These are phyloP conservation scores for Brachymystax lenok DNA, from an alignment of 2,797 vertebrate genomes.

Conservation along the genomic window DNA sequence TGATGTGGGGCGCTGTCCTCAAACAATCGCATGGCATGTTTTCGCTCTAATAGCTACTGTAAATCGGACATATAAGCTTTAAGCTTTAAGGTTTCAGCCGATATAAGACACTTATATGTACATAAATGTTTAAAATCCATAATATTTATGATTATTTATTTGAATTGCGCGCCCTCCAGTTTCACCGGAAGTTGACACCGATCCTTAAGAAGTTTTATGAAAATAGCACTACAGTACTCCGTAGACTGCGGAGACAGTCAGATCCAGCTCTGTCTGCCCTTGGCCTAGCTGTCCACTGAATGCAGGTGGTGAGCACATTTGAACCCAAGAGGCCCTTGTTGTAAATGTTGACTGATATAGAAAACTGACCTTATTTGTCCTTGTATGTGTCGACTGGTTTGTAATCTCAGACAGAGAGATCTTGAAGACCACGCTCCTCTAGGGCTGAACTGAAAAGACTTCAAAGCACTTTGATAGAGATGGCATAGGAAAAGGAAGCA, in stretches of 20 bases:
- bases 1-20: no score
- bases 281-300: background rate
- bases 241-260: conserved; percentile 3
- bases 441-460: background rate
- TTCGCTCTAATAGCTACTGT: no score
- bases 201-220: conserved; percentile 8
- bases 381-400: background rate
- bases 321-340: background rate
- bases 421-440: background rate
- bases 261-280: background rate
- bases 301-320: background rate
- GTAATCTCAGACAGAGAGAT: background rate
- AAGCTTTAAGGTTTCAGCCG: no score
- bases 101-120: no score
- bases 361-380: background rate
- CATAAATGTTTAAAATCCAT: no score
- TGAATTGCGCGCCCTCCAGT: no score
- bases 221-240: conserved; percentile 22
- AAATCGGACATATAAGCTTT: no score
- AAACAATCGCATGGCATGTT: no score
- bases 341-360: background rate
- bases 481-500: no score
- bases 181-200: no score
- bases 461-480: background rate
- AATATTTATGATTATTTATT: no score